Conservation (phyloP, 2,888 invertebrate genomes). For the Euplagia quadripunctaria region DNA sequence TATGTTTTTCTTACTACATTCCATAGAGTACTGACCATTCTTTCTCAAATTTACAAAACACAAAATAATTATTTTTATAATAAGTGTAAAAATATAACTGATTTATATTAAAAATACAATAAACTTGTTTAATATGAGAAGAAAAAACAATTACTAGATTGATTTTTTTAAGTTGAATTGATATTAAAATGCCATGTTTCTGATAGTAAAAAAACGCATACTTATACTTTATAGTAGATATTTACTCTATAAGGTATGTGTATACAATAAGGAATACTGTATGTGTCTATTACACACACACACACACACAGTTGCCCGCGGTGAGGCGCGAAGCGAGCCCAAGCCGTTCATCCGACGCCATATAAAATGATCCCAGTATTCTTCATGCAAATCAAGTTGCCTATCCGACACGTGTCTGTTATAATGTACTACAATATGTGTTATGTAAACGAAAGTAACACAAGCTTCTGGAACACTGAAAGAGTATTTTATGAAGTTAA, state of each 20-base stretch:
- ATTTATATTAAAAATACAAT: too few relatives aligned
- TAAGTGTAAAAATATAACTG: too few relatives aligned
- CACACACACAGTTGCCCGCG: background rate
- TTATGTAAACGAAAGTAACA: conserved; percentile 7
- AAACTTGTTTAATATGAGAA: too few relatives aligned
- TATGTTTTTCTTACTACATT: too few relatives aligned
- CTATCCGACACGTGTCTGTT: conserved; percentile 23
- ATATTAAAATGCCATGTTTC: too few relatives aligned
- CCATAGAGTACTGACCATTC: too few relatives aligned
- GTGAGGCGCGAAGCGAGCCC: background rate
- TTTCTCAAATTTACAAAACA: too few relatives aligned
- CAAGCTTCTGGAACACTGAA: background rate
- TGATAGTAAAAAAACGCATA: too few relatives aligned
- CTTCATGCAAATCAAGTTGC: conserved; percentile 26
- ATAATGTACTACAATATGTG: conserved; percentile 15
- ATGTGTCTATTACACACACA: background rate
- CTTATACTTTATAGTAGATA: too few relatives aligned
- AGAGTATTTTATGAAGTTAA: background rate
- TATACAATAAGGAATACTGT: background rate
- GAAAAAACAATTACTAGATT: too few relatives aligned
- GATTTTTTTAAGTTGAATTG: too few relatives aligned
- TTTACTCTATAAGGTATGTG: background rate
- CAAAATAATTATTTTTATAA: too few relatives aligned
- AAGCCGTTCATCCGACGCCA: background rate
- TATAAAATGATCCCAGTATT: conserved; percentile 18